phyloP scores from a whole-genome alignment of 2,113 vertebrate species.

The Ophthalmotilapia sp. region DNA sequence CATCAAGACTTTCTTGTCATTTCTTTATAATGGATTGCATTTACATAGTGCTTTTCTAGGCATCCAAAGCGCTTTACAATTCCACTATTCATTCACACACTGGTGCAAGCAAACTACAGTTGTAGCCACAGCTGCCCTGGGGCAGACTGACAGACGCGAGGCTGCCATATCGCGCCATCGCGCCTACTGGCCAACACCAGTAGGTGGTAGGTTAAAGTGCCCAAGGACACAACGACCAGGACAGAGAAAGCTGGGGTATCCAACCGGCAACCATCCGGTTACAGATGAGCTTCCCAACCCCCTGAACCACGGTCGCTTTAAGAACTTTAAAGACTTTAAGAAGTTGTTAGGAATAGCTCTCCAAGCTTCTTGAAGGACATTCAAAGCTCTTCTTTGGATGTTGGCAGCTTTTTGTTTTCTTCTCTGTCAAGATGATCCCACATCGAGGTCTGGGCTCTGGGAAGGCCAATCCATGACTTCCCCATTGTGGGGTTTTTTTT shows the following conservation, averaged over 20 bases:
- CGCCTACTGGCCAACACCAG: background rate
- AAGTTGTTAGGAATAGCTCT: background rate
- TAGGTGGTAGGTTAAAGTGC: background rate
- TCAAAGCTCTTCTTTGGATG: background rate
- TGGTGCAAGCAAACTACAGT: background rate
- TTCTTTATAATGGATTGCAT: background rate
- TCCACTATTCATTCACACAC: background rate
- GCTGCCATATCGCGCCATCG: background rate
- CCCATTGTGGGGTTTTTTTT: background rate
- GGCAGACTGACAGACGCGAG: background rate
- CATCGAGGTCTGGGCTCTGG: background rate
- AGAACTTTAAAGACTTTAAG: background rate
- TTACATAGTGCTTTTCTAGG: background rate
- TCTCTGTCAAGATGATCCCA: background rate
- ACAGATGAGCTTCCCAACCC: background rate
- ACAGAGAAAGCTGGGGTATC: background rate
- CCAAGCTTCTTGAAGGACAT: background rate
- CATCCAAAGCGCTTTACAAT: background rate
- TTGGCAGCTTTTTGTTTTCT: background rate
- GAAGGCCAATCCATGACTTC: background rate
- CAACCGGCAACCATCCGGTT: background rate
- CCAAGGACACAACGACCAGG: background rate
- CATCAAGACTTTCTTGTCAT: background rate
- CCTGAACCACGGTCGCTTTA: background rate
- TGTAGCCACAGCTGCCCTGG: background rate